phyloP scores from a whole-genome alignment of 2,797 vertebrate genomes.

The Notamacropus eugenii region DNA sequence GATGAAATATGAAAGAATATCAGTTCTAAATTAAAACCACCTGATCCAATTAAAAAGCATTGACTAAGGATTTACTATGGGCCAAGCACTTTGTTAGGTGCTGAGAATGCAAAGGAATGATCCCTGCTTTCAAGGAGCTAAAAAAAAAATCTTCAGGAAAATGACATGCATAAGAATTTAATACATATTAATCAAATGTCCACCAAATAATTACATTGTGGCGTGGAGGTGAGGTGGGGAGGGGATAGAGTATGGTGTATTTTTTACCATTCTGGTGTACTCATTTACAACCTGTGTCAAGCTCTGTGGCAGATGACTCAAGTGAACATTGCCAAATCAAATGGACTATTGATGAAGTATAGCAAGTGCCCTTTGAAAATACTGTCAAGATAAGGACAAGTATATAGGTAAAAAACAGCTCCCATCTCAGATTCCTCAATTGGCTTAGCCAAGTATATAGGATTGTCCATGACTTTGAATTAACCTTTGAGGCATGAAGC shows the following conservation, averaged over 20 bases:
- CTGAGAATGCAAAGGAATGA: neutral
- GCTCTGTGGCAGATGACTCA: neutral
- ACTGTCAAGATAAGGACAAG: neutral
- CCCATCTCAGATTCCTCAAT: neutral
- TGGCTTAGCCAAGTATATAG: neutral
- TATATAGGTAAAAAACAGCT: neutral
- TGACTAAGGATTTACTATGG: neutral
- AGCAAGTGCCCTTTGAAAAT: neutral
- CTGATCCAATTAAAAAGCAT: neutral
- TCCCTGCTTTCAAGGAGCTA: neutral
- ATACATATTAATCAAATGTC: neutral
- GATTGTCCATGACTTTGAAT: neutral
- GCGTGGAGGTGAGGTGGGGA: no score
- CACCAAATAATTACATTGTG: neutral
- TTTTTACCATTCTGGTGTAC: neutral
- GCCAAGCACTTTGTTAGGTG: neutral
- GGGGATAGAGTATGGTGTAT: neutral
- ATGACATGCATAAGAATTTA: neutral
- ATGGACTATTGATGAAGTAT: neutral
- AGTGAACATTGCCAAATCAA: neutral
- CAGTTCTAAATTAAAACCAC: neutral
- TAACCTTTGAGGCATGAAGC: neutral
- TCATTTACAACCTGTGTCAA: neutral
- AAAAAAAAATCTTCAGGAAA: neutral
- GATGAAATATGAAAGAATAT: neutral